Base-by-base conservation (phyloP, 1,140 invertebrate genomes). In the Camponotus vicinus region DNA sequence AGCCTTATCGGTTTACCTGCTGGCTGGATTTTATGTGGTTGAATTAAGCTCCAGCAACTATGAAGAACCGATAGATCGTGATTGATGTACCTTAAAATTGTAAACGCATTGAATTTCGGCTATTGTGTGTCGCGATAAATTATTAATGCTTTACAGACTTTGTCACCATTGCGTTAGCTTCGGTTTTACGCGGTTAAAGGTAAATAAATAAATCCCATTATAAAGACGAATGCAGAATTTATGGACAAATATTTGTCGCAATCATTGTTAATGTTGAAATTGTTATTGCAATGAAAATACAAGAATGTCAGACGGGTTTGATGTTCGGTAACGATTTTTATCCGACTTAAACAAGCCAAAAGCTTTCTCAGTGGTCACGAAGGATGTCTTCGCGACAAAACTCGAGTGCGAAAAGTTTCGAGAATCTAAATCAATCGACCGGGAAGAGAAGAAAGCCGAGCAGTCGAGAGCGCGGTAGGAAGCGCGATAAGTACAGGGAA, bases 391-490 rank as follows among this genome's bases (percentile, higher is more conserved):
- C 11, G 40, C 55, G 66, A 67, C 61, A 55, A 69, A 86, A 61
- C 66, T 69, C 66, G 59, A 85, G 83, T 40, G 83, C 49, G 66
- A 86, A 90, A 92, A 91, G 84, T 91, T 91, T 88, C 32, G 67
- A 88, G 86, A 87, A 91, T 92, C 90, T 88, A 90, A 92, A 92
- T 92, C 88, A 89, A 90, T 92, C 86, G 91, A 71, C 42, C 80
- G 82, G 76, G 86, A 32, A 59, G 67, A 67, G 52, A 27, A 83
- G 52, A 69, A 52, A 52, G 18, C 45, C 32, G 49, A 55, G 70
- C 67, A 18, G 66, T 32, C 75, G 42, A 71, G 64, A 67, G 84
- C 73, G 83, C 85, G 73, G 64, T 82, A 64, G 86, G 64, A 88
- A 86, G 79, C 64, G 85, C 86, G 87, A 91, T 92, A 90, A 89